A percentile compares a stretch with the other conserved stretches of the same genome.
These are phyloP conservation scores for Phylloscopus trochilus DNA, from an alignment of 2,113 vertebrate species.

Conservation along the genomic window DNA sequence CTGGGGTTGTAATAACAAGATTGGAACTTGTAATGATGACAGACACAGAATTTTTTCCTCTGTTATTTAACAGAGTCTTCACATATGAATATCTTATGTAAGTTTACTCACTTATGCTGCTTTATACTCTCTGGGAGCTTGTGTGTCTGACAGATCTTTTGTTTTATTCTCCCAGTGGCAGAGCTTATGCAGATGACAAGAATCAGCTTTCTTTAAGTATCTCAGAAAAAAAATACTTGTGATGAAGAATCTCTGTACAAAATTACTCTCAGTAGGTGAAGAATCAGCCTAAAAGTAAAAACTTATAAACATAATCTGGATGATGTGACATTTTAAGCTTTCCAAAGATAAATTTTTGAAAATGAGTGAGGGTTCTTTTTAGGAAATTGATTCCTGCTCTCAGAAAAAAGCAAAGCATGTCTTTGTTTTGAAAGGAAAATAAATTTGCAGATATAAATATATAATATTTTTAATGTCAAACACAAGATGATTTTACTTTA, in stretches of 20 bases:
- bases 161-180: background rate
- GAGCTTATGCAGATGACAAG: background rate
- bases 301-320: background rate
- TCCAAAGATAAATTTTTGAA: background rate
- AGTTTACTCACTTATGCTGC: background rate
- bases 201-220: background rate
- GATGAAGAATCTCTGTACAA: background rate
- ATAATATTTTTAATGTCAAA: background rate
- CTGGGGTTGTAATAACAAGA: background rate
- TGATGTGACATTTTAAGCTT: background rate
- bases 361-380: fast-evolving
- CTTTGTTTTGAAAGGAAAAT: background rate
- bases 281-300: background rate
- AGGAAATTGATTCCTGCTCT: background rate
- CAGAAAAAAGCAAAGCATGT: background rate
- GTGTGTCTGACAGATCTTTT: background rate
- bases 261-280: background rate
- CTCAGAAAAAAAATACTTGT: background rate
- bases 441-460: background rate
- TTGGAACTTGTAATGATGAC: background rate
- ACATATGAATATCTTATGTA: background rate
- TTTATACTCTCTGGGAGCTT: background rate
- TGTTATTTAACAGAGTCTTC: background rate
- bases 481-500: background rate
- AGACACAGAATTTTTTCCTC: background rate